These are phyloP conservation scores for Coturnix japonica DNA, from an alignment of 2,113 vertebrate species.

Conservation along the genomic window DNA sequence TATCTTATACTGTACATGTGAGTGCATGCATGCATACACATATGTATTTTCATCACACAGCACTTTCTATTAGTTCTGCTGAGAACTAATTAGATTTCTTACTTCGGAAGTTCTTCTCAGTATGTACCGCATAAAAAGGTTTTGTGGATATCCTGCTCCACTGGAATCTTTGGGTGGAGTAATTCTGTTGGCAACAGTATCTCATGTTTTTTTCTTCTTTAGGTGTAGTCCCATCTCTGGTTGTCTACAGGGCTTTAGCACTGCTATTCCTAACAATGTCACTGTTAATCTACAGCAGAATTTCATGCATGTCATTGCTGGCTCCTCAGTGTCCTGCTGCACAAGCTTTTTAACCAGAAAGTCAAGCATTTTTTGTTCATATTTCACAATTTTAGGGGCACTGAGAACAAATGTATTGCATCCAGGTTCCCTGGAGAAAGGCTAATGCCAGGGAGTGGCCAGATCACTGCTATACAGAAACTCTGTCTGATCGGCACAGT, in stretches of 20 bases:
- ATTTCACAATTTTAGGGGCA: neutral
- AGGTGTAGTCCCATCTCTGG: constrained; percentile 43
- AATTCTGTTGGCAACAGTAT: neutral
- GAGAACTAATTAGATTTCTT: neutral
- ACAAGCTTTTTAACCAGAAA: constrained; percentile 16
- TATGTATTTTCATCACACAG: neutral
- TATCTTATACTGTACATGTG: neutral
- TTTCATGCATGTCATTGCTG: neutral
- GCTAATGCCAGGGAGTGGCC: fast-evolving
- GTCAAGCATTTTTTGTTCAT: constrained; percentile 1
- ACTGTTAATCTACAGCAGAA: constrained; percentile 33
- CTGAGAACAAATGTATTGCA: neutral
- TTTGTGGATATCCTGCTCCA: constrained; percentile 24
- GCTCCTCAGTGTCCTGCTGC: constrained; percentile 11
- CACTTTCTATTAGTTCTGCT: neutral
- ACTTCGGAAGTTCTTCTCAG: neutral
- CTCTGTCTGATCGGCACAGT: neutral
- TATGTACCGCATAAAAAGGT: neutral
- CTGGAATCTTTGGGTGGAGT: constrained; percentile 34
- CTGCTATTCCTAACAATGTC: constrained; percentile 17
- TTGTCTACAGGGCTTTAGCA: constrained; percentile 56
- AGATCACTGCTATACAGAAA: neutral
- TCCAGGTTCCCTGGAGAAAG: neutral
- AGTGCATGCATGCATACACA: neutral
- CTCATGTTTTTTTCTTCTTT: constrained; percentile 48